Evolutionary conservation across 1,140 invertebrate species (phyloP), one percentile per base, ranked within the genome.

Genomic region (Drosophila sturtevanti): DNA sequence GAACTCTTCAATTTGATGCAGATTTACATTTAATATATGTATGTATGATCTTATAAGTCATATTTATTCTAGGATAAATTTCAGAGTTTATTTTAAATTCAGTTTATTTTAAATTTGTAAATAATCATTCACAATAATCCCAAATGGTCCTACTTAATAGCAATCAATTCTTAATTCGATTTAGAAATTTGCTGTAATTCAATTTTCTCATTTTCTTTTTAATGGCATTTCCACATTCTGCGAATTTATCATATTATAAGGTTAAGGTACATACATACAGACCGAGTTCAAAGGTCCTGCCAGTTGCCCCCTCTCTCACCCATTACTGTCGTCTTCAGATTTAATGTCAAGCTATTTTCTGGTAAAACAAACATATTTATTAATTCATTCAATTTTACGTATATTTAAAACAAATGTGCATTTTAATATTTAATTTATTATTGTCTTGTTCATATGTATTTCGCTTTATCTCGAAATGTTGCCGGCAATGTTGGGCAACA

Each of bases 371-470:
- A 41, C n/a, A 44, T 18, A 44, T 52, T 79, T 79, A 76, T 59
- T 79, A 79, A 79, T 84, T 79, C 58, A 84, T 79, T 64, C 68
- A 60, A 63, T 56, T 78, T 31, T 63, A 56, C 62, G 72, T 41
- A 48, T 68, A 60, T 69, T 70, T 68, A 65, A 71, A 63, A 71
- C 35, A 71, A 80, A 77, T 68, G 61, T 68, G 68, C 41, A 11
- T 70, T 80, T 65, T 51, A 66, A 77, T 84, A 64, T 56, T 65
- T 54, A 14, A 85, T 69, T 44, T 69, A 34, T 66, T 76, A 61
- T 58, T 77, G 48, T 71, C 62, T 55, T 60, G 51, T 72, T 61
- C 38, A 79, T 59, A 62, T 59, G 62, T 44, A 52, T 31, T n/a
- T n/a, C n/a, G n/a, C n/a, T n/a, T n/a, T 37, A 37, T 27, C 12